Base-by-base conservation (phyloP, 2,797 vertebrate genomes). In the Rhodeus uyekii region DNA sequence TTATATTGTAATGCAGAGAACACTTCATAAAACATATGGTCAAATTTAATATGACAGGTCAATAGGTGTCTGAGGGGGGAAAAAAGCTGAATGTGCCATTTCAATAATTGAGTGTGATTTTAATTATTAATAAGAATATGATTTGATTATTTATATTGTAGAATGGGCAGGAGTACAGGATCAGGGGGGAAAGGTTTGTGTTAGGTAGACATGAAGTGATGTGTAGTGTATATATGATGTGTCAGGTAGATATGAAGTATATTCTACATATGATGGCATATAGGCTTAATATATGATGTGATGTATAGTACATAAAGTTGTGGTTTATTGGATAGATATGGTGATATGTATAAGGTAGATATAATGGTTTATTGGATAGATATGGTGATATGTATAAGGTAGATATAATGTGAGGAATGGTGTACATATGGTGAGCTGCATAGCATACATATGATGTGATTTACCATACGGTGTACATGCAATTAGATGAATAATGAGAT, bases 21-120 rank as follows among this genome's bases (percentile, higher is more conserved):
- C 44, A 38, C 34, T 65, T 81, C 10, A 39, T n/a, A 53, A 73
- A 74, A 36, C 58, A 64, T 39, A 53, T 10, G 9, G 73, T 39
- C 19, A 27, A 6, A 39, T 44, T 48, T 65, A 38, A 75, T 32
- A 44, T 76, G 46, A 61, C 39, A 34, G 75, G 48, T 72, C 71
- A 79, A 29, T 38, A 81, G 60, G 27, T 77, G 42, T 32, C 12
- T 60, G 16, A 82, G 61, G 16, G 1, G 46, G 29, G 12, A 50
- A 75, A 74, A 68, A 42, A 13, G 24, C 32, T 3, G 12, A 22
- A 39, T 24, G 29, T 3, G 2, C n/a, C 9, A n/a, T 67, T 67
- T 85, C 9, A 82, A 87, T 85, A 84, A 85, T 77, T 84, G 6
- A 85, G 24, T 63, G 36, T 18, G 39, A 16, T 38, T 84, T 85